A percentile compares a stretch with the other conserved stretches of the same genome.
phyloP scores from a whole-genome alignment of 2,888 invertebrate genomes.

The Tachystola acroxantha region DNA sequence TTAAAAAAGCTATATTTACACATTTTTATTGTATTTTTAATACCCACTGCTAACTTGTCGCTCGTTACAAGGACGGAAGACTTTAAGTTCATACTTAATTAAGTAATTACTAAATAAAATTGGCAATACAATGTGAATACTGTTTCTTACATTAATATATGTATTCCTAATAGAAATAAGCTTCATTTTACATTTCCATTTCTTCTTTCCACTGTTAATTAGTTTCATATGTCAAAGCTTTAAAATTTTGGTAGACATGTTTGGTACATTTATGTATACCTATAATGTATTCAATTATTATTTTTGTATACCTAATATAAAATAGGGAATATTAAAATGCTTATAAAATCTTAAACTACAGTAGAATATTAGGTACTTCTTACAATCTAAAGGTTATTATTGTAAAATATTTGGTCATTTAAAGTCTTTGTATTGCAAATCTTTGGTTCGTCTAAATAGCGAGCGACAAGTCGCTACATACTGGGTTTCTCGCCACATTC shows the following conservation, averaged over 20 bases:
- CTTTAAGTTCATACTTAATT: conserved; percentile 2
- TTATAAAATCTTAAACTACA: no score
- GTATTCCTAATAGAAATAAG: no score
- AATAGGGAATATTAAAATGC: no score
- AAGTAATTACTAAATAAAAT: neutral
- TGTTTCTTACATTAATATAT: neutral
- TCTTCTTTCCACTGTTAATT: no score
- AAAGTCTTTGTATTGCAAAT: conserved; percentile 28
- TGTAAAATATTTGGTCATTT: conserved; percentile 14
- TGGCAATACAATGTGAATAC: neutral
- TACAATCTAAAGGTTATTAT: no score
- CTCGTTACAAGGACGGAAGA: conserved; percentile 10
- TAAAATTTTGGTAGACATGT: no score
- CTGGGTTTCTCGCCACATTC: conserved; percentile 35
- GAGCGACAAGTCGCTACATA: conserved; percentile 55
- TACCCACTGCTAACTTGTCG: conserved; percentile 5
- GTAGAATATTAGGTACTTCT: no score
- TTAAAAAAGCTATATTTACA: neutral
- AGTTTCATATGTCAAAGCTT: no score
- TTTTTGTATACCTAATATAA: no score
- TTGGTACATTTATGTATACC: no score
- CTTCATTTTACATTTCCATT: no score
- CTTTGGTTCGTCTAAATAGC: conserved; percentile 57
- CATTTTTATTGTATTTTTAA: neutral
- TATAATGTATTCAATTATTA: no score